These are phyloP conservation scores for Nasonia giraulti DNA, from an alignment of 1,140 invertebrate species.

Conservation along the genomic window DNA sequence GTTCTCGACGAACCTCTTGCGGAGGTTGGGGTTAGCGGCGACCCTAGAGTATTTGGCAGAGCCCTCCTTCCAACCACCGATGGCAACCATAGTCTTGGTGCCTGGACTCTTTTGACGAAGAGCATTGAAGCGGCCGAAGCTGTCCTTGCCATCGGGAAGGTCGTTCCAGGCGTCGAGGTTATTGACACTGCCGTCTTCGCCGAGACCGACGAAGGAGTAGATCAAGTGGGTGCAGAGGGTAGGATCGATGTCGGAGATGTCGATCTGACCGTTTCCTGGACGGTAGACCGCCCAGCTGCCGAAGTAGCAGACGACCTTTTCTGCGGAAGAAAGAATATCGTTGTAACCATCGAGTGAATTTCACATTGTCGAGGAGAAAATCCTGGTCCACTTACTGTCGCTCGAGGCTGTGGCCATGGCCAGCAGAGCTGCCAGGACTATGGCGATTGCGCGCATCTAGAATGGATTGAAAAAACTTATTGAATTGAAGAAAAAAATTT, in stretches of 20 bases:
- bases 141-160: constrained; percentile 56
- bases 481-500: too few species aligned
- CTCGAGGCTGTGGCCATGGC: background rate
- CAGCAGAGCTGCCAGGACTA: constrained; percentile 10
- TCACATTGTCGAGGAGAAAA: background rate
- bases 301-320: constrained; percentile 78
- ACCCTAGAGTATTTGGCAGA: constrained; percentile 79
- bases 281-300: constrained; percentile 85
- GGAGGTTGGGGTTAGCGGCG: constrained; percentile 43
- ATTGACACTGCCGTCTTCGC: constrained; percentile 70
- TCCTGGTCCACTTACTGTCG: constrained; percentile 1
- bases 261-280: constrained; percentile 78
- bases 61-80: constrained; percentile 88
- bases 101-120: constrained; percentile 80
- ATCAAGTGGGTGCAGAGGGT: constrained; percentile 84
- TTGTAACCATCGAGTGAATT: background rate
- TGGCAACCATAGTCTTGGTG: constrained; percentile 81
- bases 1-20: constrained; percentile 62
- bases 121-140: constrained; percentile 72
- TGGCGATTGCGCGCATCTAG: constrained; percentile 17
- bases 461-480: background rate
- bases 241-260: constrained; percentile 78
- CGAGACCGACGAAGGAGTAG: constrained; percentile 82
- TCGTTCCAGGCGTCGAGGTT: constrained; percentile 32
- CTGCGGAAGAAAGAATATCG: background rate